Evolutionary conservation across 2,888 invertebrate species (phyloP).

Genomic region (Macrosiphum euphorbiae): DNA sequence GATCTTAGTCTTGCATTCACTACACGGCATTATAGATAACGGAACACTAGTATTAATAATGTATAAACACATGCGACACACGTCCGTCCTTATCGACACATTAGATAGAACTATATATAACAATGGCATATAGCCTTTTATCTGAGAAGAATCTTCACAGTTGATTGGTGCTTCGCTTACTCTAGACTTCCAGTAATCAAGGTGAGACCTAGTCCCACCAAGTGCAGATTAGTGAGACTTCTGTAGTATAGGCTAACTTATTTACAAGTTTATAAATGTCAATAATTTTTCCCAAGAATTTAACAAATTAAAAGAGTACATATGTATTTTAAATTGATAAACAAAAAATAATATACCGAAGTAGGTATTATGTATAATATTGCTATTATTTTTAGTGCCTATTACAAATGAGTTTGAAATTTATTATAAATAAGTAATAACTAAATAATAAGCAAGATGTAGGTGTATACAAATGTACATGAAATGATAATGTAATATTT

Average conservation of each 20-base stretch:
- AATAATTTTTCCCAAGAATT: background rate
- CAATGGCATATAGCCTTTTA: too few species aligned
- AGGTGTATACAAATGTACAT: background rate
- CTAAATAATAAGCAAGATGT: background rate
- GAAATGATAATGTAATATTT: background rate
- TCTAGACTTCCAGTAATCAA: background rate
- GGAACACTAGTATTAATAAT: too few species aligned
- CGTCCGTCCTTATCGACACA: too few species aligned
- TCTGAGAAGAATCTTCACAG: too few species aligned
- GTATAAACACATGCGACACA: too few species aligned
- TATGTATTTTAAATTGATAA: background rate
- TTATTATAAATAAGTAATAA: background rate
- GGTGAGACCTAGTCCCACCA: background rate
- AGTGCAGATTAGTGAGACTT: background rate
- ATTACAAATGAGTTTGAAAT: background rate
- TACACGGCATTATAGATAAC: too few species aligned
- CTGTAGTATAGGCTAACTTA: background rate
- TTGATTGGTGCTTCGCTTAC: too few species aligned
- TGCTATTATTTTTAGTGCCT: background rate
- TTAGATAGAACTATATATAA: too few species aligned
- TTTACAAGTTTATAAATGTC: background rate
- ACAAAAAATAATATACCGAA: background rate
- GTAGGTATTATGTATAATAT: background rate
- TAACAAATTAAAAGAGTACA: background rate
- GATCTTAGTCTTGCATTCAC: too few species aligned